A percentile compares a stretch with the other conserved stretches of the same genome.
These are phyloP conservation scores for Schizotus pectinicornis DNA, from an alignment of 2,888 invertebrate genomes.

Conservation along the genomic window DNA sequence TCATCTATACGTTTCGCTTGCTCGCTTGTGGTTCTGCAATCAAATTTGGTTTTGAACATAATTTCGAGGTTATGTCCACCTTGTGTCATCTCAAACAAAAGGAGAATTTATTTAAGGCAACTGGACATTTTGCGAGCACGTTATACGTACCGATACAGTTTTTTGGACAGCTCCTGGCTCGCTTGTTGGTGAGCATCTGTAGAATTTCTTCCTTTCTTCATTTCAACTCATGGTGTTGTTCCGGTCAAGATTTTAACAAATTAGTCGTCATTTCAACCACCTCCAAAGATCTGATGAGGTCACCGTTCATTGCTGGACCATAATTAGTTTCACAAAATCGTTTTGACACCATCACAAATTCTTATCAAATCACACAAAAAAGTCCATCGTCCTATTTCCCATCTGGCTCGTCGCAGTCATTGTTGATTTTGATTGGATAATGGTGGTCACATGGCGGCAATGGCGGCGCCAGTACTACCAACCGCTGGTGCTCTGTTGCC, in stretches of 20 bases:
- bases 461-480: too few species aligned
- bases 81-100: slow-evolving; percentile 9
- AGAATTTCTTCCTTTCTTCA: slow-evolving; percentile 64
- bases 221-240: slow-evolving; percentile 61
- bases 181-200: slow-evolving; percentile 62
- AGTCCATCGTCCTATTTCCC: slow-evolving; percentile 36
- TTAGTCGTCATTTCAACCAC: slow-evolving; percentile 45
- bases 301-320: slow-evolving; percentile 55
- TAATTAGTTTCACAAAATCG: slow-evolving; percentile 53
- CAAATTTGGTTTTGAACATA: slow-evolving; percentile 4
- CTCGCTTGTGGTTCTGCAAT: slow-evolving; percentile 70
- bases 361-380: slow-evolving; percentile 50
- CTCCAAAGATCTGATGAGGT: slow-evolving; percentile 45
- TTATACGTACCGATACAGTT: slow-evolving; percentile 62
- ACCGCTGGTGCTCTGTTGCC: too few species aligned
- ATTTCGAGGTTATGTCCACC: slow-evolving; percentile 13
- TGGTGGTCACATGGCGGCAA: not conserved
- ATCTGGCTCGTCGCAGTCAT: too few species aligned
- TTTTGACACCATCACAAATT: slow-evolving; percentile 59
- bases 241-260: slow-evolving; percentile 58
- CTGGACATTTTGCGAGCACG: not conserved
- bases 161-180: slow-evolving; percentile 63
- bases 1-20: slow-evolving; percentile 73
- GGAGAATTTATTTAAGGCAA: slow-evolving; percentile 8
- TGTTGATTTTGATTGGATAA: slow-evolving; percentile 16